Base-by-base conservation (phyloP, 2,888 invertebrate genomes). In the Plagodis dolabraria region DNA sequence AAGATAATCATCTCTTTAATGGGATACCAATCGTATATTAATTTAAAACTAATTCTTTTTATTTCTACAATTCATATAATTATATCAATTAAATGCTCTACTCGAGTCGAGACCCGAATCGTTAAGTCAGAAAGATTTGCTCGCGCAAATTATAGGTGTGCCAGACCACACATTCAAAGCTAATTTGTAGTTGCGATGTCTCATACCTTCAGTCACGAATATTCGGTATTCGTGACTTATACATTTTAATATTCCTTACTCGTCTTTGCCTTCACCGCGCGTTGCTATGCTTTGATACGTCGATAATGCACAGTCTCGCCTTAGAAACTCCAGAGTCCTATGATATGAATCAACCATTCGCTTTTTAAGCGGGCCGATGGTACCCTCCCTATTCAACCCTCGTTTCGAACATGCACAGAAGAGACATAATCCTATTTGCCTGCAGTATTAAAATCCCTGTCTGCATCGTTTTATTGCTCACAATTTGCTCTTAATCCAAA, bases 231-330 rank as follows among this genome's bases (percentile, higher is more conserved):
- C 89, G 90, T 89, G 89, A 87, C 89, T 84, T 67, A 72, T 44
- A 80, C 85, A 82, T 85, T 83, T 89, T 87, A 85, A 85, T 87
- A 89, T 88, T 83, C 86, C 66, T 64, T 60, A 60, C 65, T 68
- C 73, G 78, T 76, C 67, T 62, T 67, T 56, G 77, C 76, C 66
- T 62, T 67, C 57, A 68, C 56, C 74, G 76, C 78, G 74, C 81
- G 87, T 87, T 83, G 87, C 86, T 83, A 88, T 82, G 86, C 75
- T 68, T 78, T 84, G 87, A 85, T 88, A 89, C 80, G 85, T 89
- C 89, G 77, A 89, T 89, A 87, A 64, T 67, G 69, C 65, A 66
- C 63, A 65, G 50, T 43, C 55, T 58, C 51, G 53, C 53, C 50
- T 56, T 47, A 50, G 33, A 12, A 46, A 45, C 47, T 42, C 42